Conservation (phyloP, 2,888 invertebrate genomes). For the Tenthredo mesomela region DNA sequence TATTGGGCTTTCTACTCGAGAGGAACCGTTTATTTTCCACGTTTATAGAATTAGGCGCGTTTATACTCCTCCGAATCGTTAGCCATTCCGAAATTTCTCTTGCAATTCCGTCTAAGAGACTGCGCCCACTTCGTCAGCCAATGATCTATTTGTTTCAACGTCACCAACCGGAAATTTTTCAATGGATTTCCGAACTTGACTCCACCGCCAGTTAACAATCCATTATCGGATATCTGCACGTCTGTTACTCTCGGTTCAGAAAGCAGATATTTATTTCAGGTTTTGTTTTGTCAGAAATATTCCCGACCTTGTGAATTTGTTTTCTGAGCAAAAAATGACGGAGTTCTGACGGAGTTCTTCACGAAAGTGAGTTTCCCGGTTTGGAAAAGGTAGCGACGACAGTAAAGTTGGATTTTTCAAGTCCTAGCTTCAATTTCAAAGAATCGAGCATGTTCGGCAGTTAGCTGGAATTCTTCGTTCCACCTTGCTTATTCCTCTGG, state of each 20-base stretch:
- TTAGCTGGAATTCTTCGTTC: slow-evolving; percentile 29
- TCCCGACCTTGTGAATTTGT: background rate
- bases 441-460: background rate
- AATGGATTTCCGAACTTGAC: slow-evolving; percentile 6
- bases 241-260: slow-evolving; percentile 7
- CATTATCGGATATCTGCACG: slow-evolving; percentile 27
- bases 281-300: background rate
- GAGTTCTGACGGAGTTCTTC: background rate
- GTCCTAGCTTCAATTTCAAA: background rate
- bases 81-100: background rate
- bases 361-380: background rate
- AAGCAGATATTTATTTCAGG: background rate
- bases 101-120: background rate
- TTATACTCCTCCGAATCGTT: background rate
- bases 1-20: background rate
- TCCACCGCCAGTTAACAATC: slow-evolving; percentile 13
- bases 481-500: background rate
- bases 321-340: background rate
- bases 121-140: background rate
- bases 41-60: background rate
- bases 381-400: background rate
- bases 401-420: background rate
- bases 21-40: background rate
- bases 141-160: slow-evolving; percentile 25
- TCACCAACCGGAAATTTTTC: slow-evolving; percentile 23